Evolutionary conservation across 2,113 vertebrate species (phyloP).

Genomic region (Sinocyclocheilus maitianheensis): DNA sequence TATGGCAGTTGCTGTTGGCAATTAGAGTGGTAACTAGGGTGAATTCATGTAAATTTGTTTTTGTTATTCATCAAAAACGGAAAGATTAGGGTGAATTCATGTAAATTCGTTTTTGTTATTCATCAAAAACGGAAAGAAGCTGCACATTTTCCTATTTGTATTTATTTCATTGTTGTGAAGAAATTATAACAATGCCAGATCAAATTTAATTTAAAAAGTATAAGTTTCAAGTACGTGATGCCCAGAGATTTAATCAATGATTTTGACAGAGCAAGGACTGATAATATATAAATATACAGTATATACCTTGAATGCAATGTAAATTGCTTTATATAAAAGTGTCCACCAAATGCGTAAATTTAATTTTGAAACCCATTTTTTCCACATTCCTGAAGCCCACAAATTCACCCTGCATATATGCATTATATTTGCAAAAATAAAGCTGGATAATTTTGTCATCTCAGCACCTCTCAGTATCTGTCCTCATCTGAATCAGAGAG

Average conservation of each 20-base stretch:
- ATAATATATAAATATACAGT: no score
- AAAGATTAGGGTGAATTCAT: not conserved
- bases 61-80: not conserved
- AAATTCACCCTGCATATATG: not conserved
- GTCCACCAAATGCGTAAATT: no score
- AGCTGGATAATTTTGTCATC: not conserved
- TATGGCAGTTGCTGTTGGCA: not conserved
- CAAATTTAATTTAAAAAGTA: no score
- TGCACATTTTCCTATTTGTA: not conserved
- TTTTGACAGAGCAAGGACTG: no score
- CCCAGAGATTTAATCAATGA: no score
- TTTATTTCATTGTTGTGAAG: not conserved
- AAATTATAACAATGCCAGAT: not conserved
- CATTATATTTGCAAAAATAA: not conserved
- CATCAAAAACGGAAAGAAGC: not conserved
- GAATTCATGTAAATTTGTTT: not conserved
- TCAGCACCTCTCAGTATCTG: not conserved
- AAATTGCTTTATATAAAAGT: no score
- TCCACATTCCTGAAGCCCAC: not conserved
- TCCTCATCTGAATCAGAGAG: not conserved
- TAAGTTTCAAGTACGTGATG: no score
- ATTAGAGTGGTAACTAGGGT: not conserved
- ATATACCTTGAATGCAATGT: no score
- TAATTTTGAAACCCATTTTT: not conserved
- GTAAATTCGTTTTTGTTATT: not conserved